phyloP scores from a whole-genome alignment of 2,113 vertebrate genomes.

The Thunnus thynnus region DNA sequence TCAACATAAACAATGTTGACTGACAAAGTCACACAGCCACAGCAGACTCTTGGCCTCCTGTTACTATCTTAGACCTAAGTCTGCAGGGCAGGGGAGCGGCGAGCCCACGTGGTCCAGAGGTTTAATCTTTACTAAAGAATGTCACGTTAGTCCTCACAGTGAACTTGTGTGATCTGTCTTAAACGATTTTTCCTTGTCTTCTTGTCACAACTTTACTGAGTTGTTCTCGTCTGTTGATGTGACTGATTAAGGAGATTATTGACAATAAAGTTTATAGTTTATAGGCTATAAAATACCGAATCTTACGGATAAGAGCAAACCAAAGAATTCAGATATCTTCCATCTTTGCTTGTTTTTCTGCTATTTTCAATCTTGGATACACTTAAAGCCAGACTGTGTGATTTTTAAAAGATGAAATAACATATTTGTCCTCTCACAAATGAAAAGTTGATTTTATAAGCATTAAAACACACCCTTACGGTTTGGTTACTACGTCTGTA shows the following conservation, averaged over 20 bases:
- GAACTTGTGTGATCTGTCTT: constrained; percentile 42
- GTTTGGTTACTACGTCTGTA: neutral
- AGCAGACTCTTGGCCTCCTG: constrained; percentile 37
- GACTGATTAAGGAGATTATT: constrained; percentile 13
- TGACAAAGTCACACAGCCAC: constrained; percentile 36
- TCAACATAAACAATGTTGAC: constrained; percentile 46
- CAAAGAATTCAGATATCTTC: neutral
- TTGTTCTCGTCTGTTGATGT: neutral
- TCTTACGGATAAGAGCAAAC: neutral
- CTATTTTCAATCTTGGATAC: neutral
- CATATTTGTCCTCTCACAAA: neutral
- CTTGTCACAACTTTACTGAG: neutral
- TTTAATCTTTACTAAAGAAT: constrained; percentile 65
- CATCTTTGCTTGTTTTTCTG: neutral
- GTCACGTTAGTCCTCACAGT: constrained; percentile 29
- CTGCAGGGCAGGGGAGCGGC: constrained; percentile 14
- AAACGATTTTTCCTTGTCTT: constrained; percentile 22
- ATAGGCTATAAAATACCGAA: neutral
- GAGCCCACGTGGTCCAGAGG: constrained; percentile 25
- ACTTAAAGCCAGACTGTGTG: neutral
- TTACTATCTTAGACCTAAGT: constrained; percentile 51
- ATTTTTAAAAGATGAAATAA: no score
- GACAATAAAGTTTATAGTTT: neutral
- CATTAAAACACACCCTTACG: neutral
- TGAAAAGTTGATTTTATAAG: neutral